These are phyloP conservation scores for Wiebesia pumilae DNA, from an alignment of 1,140 invertebrate species.

Conservation along the genomic window DNA sequence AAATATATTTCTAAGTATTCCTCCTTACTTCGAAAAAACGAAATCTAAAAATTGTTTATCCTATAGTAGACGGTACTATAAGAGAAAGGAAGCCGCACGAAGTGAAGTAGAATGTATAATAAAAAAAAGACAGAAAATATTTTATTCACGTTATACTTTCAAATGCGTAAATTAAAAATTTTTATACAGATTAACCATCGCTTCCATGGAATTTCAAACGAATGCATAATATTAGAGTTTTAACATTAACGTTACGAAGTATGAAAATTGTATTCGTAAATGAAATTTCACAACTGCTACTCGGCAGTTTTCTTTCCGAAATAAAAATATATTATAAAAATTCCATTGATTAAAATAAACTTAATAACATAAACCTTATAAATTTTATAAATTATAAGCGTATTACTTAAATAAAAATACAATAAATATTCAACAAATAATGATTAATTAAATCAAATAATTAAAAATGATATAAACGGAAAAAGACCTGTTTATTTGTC, in stretches of 20 bases:
- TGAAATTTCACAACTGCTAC: background rate
- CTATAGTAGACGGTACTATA: no score
- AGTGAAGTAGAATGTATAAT: background rate
- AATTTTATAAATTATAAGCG: background rate
- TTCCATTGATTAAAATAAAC: background rate
- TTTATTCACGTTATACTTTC: background rate
- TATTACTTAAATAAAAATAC: background rate
- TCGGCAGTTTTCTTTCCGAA: background rate
- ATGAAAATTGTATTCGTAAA: constrained; percentile 16
- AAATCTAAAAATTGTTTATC: no score
- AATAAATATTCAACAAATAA: background rate
- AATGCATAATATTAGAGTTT: constrained; percentile 21
- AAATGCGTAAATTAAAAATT: constrained; percentile 8
- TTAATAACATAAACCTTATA: background rate
- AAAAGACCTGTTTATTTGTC: background rate
- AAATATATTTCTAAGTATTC: no score
- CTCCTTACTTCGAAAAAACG: background rate
- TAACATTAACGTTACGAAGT: constrained; percentile 15
- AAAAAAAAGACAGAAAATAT: background rate
- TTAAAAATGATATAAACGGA: background rate
- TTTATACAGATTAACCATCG: background rate
- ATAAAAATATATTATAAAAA: background rate
- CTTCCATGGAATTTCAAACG: background rate
- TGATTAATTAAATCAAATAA: background rate
- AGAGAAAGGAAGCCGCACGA: no score